phyloP scores from a whole-genome alignment of 2,888 invertebrate genomes.

The Ophion obscuratus region DNA sequence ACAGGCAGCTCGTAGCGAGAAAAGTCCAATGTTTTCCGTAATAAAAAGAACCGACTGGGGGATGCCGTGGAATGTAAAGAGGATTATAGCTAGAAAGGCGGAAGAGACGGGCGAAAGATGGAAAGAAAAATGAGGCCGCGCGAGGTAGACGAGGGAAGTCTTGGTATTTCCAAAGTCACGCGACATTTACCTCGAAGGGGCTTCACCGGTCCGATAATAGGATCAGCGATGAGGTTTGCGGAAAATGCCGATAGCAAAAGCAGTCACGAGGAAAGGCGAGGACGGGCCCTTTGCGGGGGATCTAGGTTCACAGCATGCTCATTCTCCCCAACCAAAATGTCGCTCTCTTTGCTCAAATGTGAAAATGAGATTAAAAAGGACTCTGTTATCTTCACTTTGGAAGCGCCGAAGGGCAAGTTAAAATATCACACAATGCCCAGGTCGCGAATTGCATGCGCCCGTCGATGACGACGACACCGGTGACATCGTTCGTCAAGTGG shows the following conservation, averaged over 20 bases:
- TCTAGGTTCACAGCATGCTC: conserved; percentile 47
- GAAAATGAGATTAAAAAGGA: conserved; percentile 68
- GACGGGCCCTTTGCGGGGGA: conserved; percentile 50
- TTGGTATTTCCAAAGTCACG: conserved; percentile 68
- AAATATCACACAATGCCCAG: conserved; percentile 17
- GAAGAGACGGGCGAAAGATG: conserved; percentile 20
- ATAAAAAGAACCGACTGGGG: conserved; percentile 4
- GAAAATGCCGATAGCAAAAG: conserved; percentile 65
- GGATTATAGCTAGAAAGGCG: conserved; percentile 5
- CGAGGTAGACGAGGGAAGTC: conserved; percentile 55
- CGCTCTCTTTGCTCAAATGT: conserved; percentile 37
- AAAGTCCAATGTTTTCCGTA: conserved; percentile 6
- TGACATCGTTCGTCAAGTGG: conserved; percentile 64
- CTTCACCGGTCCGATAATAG: conserved; percentile 72
- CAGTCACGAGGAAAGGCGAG: conserved; percentile 42
- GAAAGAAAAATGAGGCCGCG: conserved; percentile 25
- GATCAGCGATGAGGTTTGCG: conserved; percentile 71
- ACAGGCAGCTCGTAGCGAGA: neutral
- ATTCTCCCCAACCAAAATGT: neutral
- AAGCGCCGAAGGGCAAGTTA: neutral
- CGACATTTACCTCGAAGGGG: conserved; percentile 67
- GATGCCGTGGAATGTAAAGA: conserved; percentile 1
- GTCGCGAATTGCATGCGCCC: neutral
- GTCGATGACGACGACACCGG: conserved; percentile 43
- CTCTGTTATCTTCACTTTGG: conserved; percentile 59